phyloP scores from a whole-genome alignment of 2,113 vertebrate species.

The human region DNA sequence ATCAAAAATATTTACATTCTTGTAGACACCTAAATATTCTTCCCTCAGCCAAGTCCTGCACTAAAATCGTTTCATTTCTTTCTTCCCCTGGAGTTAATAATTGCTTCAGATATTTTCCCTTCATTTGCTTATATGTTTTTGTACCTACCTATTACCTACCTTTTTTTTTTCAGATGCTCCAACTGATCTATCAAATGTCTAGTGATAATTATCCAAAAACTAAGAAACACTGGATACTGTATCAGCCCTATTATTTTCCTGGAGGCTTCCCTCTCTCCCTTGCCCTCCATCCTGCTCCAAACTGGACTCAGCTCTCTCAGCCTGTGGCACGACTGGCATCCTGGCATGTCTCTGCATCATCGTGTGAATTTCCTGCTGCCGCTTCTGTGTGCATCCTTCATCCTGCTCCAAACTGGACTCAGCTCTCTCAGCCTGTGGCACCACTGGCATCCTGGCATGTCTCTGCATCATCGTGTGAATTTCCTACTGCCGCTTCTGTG shows the following conservation, averaged over 20 bases:
- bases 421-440: too few species aligned
- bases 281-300: neutral
- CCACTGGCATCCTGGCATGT: neutral
- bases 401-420: neutral
- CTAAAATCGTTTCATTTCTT: neutral
- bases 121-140: too few species aligned
- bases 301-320: neutral
- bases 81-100: too few species aligned
- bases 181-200: neutral
- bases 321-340: neutral
- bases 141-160: too few species aligned
- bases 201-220: neutral
- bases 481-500: too few species aligned
- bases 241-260: neutral
- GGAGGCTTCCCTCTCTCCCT: too few species aligned
- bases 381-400: too few species aligned
- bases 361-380: neutral
- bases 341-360: neutral
- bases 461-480: neutral
- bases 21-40: neutral
- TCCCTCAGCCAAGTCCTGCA: neutral
- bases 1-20: too few species aligned
- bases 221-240: neutral
- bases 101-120: too few species aligned
- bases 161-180: too few species aligned